Conservation (phyloP, 2,888 invertebrate species). For the Apodemia duryi region DNA sequence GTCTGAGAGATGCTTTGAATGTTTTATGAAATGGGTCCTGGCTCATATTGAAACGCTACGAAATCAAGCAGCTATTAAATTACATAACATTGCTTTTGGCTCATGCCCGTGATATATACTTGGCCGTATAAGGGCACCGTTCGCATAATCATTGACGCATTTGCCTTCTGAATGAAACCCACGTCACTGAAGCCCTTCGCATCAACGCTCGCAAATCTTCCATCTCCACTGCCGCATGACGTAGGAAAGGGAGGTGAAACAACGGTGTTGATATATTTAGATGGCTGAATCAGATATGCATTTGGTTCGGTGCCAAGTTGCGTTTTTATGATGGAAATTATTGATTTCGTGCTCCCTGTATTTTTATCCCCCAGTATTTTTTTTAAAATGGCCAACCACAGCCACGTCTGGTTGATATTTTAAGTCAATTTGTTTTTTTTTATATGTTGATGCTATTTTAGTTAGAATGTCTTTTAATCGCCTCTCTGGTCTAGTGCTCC, state of each 20-base stretch:
- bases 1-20: too few relatives aligned
- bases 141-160: conserved; percentile 1
- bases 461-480: background rate
- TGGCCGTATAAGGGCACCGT: conserved; percentile 8
- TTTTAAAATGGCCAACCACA: background rate
- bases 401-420: background rate
- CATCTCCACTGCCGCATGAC: background rate
- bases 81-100: background rate
- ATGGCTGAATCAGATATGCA: conserved; percentile 43
- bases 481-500: too few relatives aligned
- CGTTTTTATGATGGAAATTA: conserved; percentile 28
- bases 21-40: too few relatives aligned
- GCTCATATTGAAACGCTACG: too few relatives aligned
- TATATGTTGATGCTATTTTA: background rate
- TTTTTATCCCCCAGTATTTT: background rate
- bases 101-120: background rate
- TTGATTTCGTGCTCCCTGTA: conserved; percentile 27
- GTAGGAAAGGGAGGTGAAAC: conserved; percentile 3
- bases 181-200: conserved; percentile 4
- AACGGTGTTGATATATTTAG: conserved; percentile 32
- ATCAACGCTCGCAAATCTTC: background rate
- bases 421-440: background rate
- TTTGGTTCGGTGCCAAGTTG: conserved; percentile 34
- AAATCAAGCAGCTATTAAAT: background rate
- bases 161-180: conserved; percentile 4